Evolutionary conservation across 2,888 invertebrate species (phyloP).

Genomic region (Trachelus iudaicus): DNA sequence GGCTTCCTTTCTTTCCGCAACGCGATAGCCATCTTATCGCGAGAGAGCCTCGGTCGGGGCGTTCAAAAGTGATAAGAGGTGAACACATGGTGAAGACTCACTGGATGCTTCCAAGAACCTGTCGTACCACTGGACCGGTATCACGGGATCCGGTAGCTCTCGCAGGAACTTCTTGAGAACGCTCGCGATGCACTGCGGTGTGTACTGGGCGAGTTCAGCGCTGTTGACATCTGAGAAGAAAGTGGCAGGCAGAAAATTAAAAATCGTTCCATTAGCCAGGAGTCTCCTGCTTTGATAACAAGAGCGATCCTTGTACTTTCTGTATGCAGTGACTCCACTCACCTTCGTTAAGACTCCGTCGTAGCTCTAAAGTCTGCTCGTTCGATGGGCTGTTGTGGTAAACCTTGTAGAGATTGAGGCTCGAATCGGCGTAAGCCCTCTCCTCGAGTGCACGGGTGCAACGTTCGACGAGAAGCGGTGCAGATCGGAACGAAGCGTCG

Average conservation of each 20-base stretch:
- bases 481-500: conserved; percentile 68
- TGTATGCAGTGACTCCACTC: conserved; percentile 3
- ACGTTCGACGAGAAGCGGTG: conserved; percentile 72
- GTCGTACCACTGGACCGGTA: conserved; percentile 80
- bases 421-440: conserved; percentile 66
- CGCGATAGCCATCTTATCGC: neutral
- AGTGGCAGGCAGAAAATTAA: neutral
- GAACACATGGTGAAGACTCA: conserved; percentile 40
- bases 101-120: conserved; percentile 73
- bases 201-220: conserved; percentile 67
- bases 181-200: conserved; percentile 70
- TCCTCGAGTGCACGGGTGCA: conserved; percentile 74
- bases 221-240: conserved; percentile 58
- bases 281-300: neutral
- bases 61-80: neutral
- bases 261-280: neutral
- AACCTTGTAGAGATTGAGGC: conserved; percentile 74
- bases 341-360: conserved; percentile 68
- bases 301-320: neutral
- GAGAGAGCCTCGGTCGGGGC: neutral
- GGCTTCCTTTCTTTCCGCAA: neutral
- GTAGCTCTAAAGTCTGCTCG: conserved; percentile 71
- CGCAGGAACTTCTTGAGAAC: conserved; percentile 78
- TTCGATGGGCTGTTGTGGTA: conserved; percentile 74
- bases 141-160: conserved; percentile 80